phyloP scores from a whole-genome alignment of 2,888 invertebrate genomes.

The Caenorhabditis sp. region DNA sequence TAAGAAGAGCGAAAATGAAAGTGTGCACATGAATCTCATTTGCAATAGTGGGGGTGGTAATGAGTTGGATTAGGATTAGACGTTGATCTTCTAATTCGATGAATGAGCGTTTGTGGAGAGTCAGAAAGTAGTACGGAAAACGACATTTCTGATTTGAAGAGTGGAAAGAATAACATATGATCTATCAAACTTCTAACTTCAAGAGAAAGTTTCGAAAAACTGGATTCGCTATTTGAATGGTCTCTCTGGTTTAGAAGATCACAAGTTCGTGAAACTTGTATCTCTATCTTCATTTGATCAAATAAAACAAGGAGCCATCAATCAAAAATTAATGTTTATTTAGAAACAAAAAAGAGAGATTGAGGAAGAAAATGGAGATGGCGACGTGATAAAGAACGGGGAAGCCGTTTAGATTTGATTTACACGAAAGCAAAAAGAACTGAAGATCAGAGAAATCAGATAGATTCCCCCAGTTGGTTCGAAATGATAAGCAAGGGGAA shows the following conservation, averaged over 20 bases:
- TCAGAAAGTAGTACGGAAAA: too few species aligned
- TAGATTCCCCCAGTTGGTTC: neutral
- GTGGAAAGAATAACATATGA: neutral
- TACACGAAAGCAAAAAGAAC: slow-evolving; percentile 19
- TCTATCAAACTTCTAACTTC: neutral
- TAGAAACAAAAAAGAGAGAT: slow-evolving; percentile 16
- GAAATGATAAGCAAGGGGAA: slow-evolving; percentile 4
- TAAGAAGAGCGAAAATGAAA: slow-evolving; percentile 7
- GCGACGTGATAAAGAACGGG: slow-evolving; percentile 39
- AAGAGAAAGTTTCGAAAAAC: neutral
- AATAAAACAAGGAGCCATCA: slow-evolving; percentile 30
- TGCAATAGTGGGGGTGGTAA: slow-evolving; percentile 10
- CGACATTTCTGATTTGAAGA: too few species aligned
- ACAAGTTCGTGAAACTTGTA: slow-evolving; percentile 48
- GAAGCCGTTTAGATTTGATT: slow-evolving; percentile 33
- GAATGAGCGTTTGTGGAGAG: neutral
- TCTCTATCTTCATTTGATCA: slow-evolving; percentile 9
- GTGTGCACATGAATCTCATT: slow-evolving; percentile 6
- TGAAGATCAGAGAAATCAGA: slow-evolving; percentile 20
- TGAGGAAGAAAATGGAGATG: slow-evolving; percentile 12
- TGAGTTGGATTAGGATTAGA: slow-evolving; percentile 2
- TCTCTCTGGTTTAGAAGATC: slow-evolving; percentile 27
- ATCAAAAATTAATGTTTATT: slow-evolving; percentile 48
- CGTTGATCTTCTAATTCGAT: neutral
- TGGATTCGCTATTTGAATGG: neutral